Percentiles rank a stretch among this genome's conserved stretches.
Evolutionary conservation across 2,113 vertebrate genomes (phyloP).

Genomic region (Garra rufa): DNA sequence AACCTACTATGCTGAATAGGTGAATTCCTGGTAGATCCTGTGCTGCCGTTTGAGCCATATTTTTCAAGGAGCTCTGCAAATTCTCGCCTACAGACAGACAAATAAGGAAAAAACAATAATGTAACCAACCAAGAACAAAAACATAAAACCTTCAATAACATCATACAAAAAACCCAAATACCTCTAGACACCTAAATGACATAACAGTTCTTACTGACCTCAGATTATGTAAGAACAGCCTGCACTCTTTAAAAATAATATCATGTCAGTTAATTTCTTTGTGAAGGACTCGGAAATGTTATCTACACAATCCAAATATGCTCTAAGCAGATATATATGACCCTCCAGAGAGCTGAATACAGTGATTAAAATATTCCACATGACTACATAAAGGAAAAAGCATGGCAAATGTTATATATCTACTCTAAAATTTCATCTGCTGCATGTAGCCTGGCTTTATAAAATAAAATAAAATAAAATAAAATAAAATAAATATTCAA

Average conservation of each 20-base stretch:
- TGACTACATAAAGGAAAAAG: background rate
- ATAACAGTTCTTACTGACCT: slow-evolving; percentile 34
- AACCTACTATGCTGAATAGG: slow-evolving; percentile 78
- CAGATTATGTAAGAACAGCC: slow-evolving; percentile 35
- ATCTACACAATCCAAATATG: background rate
- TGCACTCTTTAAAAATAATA: slow-evolving; percentile 17
- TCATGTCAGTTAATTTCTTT: slow-evolving; percentile 8
- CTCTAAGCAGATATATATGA: background rate
- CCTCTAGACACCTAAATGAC: slow-evolving; percentile 20
- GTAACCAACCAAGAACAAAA: background rate
- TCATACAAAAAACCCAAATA: background rate
- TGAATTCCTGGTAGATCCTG: slow-evolving; percentile 83
- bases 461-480: background rate
- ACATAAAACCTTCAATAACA: background rate
- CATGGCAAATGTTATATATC: background rate
- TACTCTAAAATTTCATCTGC: background rate
- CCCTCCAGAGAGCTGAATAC: background rate
- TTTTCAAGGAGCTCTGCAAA: slow-evolving; percentile 89
- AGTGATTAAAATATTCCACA: background rate
- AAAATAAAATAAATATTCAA: background rate
- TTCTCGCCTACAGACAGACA: slow-evolving; percentile 78
- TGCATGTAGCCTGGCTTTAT: background rate
- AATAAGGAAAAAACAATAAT: slow-evolving; percentile 18
- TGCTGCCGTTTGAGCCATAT: slow-evolving; percentile 84
- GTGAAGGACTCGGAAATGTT: slow-evolving; percentile 21